Evolutionary conservation across 2,888 invertebrate genomes (phyloP), one percentile per base, ranked within the genome.

Genomic region (Andrena chrysosceles): DNA sequence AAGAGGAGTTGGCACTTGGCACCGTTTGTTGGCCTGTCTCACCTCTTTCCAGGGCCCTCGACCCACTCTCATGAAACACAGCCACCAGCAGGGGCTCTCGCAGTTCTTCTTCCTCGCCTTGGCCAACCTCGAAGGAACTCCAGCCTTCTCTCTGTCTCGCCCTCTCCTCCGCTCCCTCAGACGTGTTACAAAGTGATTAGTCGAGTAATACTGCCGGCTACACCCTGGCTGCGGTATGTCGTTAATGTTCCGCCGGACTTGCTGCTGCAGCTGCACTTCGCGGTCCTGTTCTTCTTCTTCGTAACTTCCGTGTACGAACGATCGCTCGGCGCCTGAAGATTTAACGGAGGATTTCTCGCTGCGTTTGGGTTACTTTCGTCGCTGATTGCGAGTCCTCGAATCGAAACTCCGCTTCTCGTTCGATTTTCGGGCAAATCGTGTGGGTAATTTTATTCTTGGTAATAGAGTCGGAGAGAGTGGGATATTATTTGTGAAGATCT

Each of bases 1-100:
- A 91, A 93, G 91, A 89, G 89, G 90, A 91, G 89, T 92, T 91
- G 91, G 86, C 90, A 92, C 90, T 90, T 91, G 91, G 91, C 90
- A 89, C 88, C 89, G 87, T 89, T 91, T 88, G 88, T 89, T 91
- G 89, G 89, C 90, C 85, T 82, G 87, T 76, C 86, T 86, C 87
- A 82, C 85, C 85, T 85, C 85, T 83, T 85, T 85, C 77, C 84
- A 74, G 80, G 72, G 80, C 66, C 71, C 88, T 88, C 88, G 88
- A 88, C 87, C 88, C 85, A 87, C 85, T 88, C 80, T 72, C 78
- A 77, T 68, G 88, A 83, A 77, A 85, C 87, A 84, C 85, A 73
- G 66, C 72, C 70, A 79, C 73, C 71, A 67, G 73, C 52, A 20
- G 56, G 42, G 63, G 52, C 60, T 52, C 77, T 73, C 78, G 60